A percentile compares a stretch with the other conserved stretches of the same genome.
phyloP scores from a whole-genome alignment of 1,140 invertebrate genomes.

The Choristoneura fumiferana region DNA sequence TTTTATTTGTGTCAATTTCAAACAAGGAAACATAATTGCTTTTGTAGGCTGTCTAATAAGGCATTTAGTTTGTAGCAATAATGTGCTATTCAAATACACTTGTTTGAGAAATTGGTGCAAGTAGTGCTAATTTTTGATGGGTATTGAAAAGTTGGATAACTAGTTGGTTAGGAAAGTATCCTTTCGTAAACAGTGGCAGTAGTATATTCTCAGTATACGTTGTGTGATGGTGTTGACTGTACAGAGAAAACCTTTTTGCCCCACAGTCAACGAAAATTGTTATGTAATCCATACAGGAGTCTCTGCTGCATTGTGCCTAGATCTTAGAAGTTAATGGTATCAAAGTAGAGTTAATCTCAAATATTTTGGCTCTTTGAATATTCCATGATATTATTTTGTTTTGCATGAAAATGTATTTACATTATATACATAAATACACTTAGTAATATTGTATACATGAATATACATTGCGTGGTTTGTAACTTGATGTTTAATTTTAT shows the following conservation, averaged over 20 bases:
- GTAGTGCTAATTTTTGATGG: neutral
- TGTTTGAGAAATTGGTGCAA: neutral
- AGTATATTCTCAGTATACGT: constrained; percentile 48
- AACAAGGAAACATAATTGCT: constrained; percentile 1
- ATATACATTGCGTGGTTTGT: constrained; percentile 77
- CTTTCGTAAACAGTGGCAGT: constrained; percentile 30
- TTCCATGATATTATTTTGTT: constrained; percentile 78
- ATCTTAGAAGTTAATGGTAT: constrained; percentile 79
- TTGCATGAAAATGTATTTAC: constrained; percentile 78
- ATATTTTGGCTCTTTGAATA: constrained; percentile 79
- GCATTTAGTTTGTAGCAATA: constrained; percentile 7
- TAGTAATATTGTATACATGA: constrained; percentile 78
- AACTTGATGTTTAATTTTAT: constrained; percentile 68
- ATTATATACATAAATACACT: constrained; percentile 76
- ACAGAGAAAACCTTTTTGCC: constrained; percentile 53
- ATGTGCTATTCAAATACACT: neutral
- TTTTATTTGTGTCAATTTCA: constrained; percentile 8
- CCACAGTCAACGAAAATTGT: constrained; percentile 78
- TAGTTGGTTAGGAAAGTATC: constrained; percentile 16
- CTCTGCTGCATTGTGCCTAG: constrained; percentile 79
- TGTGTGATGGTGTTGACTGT: constrained; percentile 58
- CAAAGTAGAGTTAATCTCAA: constrained; percentile 78
- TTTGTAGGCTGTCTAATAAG: constrained; percentile 15
- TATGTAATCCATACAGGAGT: constrained; percentile 77
- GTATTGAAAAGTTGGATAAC: neutral